phyloP scores from a whole-genome alignment of 2,888 invertebrate species.

The Folsomia manolachei region DNA sequence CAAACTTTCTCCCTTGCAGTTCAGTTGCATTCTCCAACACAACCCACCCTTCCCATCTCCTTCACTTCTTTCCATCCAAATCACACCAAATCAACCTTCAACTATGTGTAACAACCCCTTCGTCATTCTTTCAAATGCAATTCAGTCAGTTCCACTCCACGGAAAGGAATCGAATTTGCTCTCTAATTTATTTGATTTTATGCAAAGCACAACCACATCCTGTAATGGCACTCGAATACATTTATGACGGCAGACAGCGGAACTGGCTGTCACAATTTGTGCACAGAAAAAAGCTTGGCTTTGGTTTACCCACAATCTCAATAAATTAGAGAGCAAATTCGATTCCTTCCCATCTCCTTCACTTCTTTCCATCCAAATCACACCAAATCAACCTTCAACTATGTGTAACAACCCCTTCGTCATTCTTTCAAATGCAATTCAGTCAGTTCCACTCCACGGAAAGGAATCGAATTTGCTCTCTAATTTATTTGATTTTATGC shows the following conservation, averaged over 20 bases:
- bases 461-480: background rate
- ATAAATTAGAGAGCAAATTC: no score
- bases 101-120: background rate
- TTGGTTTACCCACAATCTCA: no score
- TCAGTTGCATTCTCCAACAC: no score
- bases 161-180: background rate
- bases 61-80: constrained; percentile 26
- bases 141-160: background rate
- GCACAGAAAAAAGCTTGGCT: no score
- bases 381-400: no score
- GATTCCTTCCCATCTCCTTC: constrained; percentile 15
- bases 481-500: constrained; percentile 12
- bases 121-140: background rate
- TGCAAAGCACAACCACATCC: constrained; percentile 18
- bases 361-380: constrained; percentile 24
- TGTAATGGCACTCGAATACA: constrained; percentile 13
- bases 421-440: background rate
- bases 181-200: constrained; percentile 1
- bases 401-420: background rate
- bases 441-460: background rate
- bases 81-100: no score
- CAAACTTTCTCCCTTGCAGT: no score
- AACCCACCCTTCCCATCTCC: constrained; percentile 5
- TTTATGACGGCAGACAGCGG: background rate
- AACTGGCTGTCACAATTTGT: background rate